Base-by-base conservation (phyloP, 1,140 invertebrate species). In the Drosophila triauraria region DNA sequence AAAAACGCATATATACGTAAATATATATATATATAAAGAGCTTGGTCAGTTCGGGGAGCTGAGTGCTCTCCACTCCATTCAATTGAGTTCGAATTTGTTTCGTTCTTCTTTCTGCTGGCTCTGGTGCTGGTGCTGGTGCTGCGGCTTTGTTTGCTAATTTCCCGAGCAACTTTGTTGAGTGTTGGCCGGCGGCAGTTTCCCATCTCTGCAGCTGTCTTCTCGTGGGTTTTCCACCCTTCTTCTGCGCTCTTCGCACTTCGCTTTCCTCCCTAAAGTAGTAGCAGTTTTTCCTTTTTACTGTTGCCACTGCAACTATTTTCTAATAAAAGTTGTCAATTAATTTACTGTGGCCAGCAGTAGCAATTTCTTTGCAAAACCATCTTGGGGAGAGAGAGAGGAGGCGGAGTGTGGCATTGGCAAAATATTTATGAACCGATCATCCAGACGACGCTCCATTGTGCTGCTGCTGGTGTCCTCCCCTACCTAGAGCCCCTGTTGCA, bases 251-350 rank as follows among this genome's bases (percentile, higher is more conserved):
- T 13, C 9, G 8, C 2, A 17, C n/a, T n/a, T 17, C 1, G 4
- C 30, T 1, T 6, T 32, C 30, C 8, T 4, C 13, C 50, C 17
- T 32, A 17, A 1, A n/a, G 32, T 35, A n/a, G 20, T 40, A 40
- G 51, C 40, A 61, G 38, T 47, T 53, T 42, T 51, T 53, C 27
- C 38, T 44, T 67, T 70, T 70, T 59, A 70, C 46, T 15, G 32
- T 69, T 48, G 54, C 53, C 67, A 72, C 44, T 79, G 60, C 68
- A 79, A 74, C 68, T 79, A 79, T 79, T 79, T 79, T 79, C 77
- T 79, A 79, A 79, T 79, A 79, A 79, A 79, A 79, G 77, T 79
- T 79, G 76, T 79, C 77, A 79, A 79, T 79, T 79, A 79, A 79
- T 79, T 79, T 79, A 71, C 67, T 71, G 67, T 57, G 65, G 67